Percentiles rank a stretch among this genome's conserved stretches.
phyloP scores from a whole-genome alignment of 2,113 vertebrate species.

The Mesembrinibis cayennensis region DNA sequence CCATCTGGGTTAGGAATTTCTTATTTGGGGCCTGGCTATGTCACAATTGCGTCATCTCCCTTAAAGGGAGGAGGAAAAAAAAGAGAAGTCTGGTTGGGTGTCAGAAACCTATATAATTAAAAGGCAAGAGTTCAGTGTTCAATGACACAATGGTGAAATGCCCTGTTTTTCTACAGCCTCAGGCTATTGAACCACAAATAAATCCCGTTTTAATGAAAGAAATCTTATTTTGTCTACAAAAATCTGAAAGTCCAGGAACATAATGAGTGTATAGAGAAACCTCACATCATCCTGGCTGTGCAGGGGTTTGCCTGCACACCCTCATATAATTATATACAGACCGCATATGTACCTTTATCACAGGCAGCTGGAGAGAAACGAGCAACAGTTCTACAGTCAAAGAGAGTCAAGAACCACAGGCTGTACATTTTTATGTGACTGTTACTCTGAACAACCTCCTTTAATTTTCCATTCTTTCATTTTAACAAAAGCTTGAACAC shows the following conservation, averaged over 20 bases:
- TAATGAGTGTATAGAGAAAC: slow-evolving; percentile 49
- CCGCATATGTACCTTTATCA: slow-evolving; percentile 63
- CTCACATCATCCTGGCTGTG: slow-evolving; percentile 40
- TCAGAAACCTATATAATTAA: slow-evolving; percentile 63
- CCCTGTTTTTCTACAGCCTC: slow-evolving; percentile 55
- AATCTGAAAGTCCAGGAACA: slow-evolving; percentile 47
- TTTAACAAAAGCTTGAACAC: slow-evolving; percentile 65
- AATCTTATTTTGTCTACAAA: slow-evolving; percentile 70
- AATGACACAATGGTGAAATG: slow-evolving; percentile 45
- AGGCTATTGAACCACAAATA: slow-evolving; percentile 56
- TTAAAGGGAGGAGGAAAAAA: slow-evolving; percentile 9
- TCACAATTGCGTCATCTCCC: slow-evolving; percentile 46
- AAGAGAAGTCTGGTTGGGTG: slow-evolving; percentile 33
- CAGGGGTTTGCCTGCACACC: slow-evolving; percentile 47
- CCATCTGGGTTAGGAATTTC: slow-evolving; percentile 50
- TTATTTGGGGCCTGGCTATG: slow-evolving; percentile 20
- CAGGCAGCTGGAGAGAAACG: slow-evolving; percentile 71
- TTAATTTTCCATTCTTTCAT: slow-evolving; percentile 69
- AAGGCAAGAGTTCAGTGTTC: slow-evolving; percentile 43
- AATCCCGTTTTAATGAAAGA: slow-evolving; percentile 68
- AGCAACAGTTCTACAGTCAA: slow-evolving; percentile 61
- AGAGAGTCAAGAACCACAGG: slow-evolving; percentile 64
- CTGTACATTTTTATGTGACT: slow-evolving; percentile 58
- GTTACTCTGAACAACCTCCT: slow-evolving; percentile 55
- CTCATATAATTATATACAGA: slow-evolving; percentile 68